These are phyloP conservation scores for Neuroterus valhalla DNA, from an alignment of 1,140 invertebrate species.

Conservation along the genomic window DNA sequence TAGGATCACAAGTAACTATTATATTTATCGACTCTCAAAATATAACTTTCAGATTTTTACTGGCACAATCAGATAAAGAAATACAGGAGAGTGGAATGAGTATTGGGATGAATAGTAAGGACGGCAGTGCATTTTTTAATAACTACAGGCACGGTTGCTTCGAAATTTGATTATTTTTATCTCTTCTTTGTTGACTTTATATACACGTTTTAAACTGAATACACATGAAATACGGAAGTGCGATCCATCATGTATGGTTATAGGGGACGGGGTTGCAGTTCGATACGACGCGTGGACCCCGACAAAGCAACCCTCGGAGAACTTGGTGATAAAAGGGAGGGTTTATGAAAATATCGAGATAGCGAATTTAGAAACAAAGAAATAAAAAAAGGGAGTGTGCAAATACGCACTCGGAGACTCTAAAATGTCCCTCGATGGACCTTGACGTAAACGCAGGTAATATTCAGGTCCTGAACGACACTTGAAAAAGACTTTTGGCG, in stretches of 20 bases:
- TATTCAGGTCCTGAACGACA: constrained; percentile 18
- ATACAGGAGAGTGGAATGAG: too few species aligned
- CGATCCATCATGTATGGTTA: too few species aligned
- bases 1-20: too few species aligned
- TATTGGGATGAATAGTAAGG: too few species aligned
- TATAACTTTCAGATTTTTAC: too few species aligned
- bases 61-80: too few species aligned
- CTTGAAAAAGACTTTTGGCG: constrained; percentile 24
- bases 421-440: constrained; percentile 20
- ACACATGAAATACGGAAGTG: too few species aligned
- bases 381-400: constrained; percentile 19
- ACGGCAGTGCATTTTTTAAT: too few species aligned
- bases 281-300: not conserved
- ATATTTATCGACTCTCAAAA: too few species aligned
- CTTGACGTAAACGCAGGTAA: constrained; percentile 2
- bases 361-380: constrained; percentile 15
- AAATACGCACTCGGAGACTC: constrained; percentile 12
- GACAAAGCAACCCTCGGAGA: not conserved
- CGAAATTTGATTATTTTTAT: too few species aligned
- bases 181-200: too few species aligned
- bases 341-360: constrained; percentile 18
- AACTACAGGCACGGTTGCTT: not conserved
- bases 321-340: not conserved
- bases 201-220: too few species aligned
- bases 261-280: not conserved